phyloP scores from a whole-genome alignment of 1,140 invertebrate genomes.

The Eriosoma lanigerum region DNA sequence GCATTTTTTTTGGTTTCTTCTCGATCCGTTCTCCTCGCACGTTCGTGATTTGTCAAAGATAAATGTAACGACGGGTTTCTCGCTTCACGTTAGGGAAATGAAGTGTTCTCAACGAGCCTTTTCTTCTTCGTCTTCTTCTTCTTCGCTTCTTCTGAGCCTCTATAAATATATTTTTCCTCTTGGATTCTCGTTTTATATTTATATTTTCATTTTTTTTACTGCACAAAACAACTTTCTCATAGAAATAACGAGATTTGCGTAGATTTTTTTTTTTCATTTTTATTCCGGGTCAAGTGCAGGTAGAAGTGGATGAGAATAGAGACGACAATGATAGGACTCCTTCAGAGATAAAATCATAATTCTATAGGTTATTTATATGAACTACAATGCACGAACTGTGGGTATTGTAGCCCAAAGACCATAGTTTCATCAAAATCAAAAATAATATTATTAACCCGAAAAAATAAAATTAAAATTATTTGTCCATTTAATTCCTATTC shows the following conservation, averaged over 20 bases:
- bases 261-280: neutral
- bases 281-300: slow-evolving; percentile 23
- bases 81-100: slow-evolving; percentile 19
- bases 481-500: too few species aligned
- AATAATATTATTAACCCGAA: too few species aligned
- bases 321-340: neutral
- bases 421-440: too few species aligned
- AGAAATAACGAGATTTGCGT: neutral
- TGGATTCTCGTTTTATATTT: too few species aligned
- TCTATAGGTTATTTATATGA: too few species aligned
- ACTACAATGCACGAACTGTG: too few species aligned
- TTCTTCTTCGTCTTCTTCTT: neutral
- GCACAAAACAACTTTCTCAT: neutral
- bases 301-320: neutral
- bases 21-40: slow-evolving; percentile 24
- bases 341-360: neutral
- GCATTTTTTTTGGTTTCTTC: neutral
- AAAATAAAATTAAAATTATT: too few species aligned
- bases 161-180: too few species aligned
- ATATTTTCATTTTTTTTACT: neutral
- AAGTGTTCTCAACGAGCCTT: slow-evolving; percentile 20
- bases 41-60: slow-evolving; percentile 36
- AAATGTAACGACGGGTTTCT: neutral
- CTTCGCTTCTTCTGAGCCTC: neutral
- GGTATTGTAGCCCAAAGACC: too few species aligned